Conservation (phyloP, 1,140 invertebrate genomes). For the Drosophila kurseongensis region DNA sequence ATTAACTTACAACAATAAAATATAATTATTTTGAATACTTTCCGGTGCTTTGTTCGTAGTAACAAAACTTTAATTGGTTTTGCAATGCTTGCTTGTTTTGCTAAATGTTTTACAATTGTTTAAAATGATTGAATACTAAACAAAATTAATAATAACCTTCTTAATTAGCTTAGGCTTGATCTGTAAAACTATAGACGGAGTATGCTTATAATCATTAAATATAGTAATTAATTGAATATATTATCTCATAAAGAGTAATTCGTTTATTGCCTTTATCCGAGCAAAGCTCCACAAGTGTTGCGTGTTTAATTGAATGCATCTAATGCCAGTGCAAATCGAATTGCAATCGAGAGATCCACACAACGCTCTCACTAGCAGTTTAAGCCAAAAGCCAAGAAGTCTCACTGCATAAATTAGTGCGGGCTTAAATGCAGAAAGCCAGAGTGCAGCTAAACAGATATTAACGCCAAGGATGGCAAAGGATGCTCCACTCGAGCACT, state of each 20-base stretch:
- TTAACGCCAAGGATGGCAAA: slow-evolving; percentile 57
- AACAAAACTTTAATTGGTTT: not conserved
- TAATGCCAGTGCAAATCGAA: slow-evolving; percentile 31
- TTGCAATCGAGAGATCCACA: slow-evolving; percentile 19
- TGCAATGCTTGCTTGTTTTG: not conserved
- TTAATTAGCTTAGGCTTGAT: too few species aligned
- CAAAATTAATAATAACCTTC: too few species aligned
- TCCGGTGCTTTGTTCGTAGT: not conserved
- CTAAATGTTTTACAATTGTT: too few species aligned
- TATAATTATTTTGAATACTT: not conserved
- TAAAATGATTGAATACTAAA: too few species aligned
- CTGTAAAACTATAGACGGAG: too few species aligned
- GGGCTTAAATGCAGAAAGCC: slow-evolving; percentile 57
- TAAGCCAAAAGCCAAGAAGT: slow-evolving; percentile 18
- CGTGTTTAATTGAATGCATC: slow-evolving; percentile 50
- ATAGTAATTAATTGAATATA: not conserved
- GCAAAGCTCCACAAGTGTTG: slow-evolving; percentile 32
- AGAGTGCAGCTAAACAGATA: slow-evolving; percentile 55
- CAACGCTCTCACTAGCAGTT: slow-evolving; percentile 1
- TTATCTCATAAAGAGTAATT: not conserved
- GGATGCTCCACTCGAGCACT: slow-evolving; percentile 54
- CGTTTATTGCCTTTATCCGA: not conserved
- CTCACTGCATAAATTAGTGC: slow-evolving; percentile 63
- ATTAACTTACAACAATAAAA: not conserved
- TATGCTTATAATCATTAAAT: not conserved